These are phyloP conservation scores for Limonius californicus DNA, from an alignment of 1,140 invertebrate genomes.

Conservation along the genomic window DNA sequence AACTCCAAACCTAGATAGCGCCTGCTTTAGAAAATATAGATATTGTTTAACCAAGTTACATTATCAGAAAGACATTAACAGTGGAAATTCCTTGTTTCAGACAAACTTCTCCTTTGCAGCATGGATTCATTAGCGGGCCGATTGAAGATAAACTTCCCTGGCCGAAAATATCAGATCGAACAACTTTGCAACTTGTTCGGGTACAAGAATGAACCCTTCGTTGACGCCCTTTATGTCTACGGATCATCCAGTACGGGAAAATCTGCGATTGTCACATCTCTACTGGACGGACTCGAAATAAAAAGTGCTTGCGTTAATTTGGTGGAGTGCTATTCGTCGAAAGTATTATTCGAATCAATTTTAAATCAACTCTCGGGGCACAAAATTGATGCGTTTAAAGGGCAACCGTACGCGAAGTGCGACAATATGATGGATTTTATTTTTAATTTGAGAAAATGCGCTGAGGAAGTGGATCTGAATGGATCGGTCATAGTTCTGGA, in stretches of 20 bases:
- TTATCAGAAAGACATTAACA: too few relatives aligned
- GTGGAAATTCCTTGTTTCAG: too few relatives aligned
- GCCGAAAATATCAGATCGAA: slow-evolving; percentile 57
- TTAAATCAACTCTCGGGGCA: slow-evolving; percentile 56
- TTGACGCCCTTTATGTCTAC: slow-evolving; percentile 66
- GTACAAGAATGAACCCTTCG: slow-evolving; percentile 55
- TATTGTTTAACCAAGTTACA: too few relatives aligned
- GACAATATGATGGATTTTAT: slow-evolving; percentile 75
- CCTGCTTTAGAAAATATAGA: too few relatives aligned
- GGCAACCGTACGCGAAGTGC: slow-evolving; percentile 52
- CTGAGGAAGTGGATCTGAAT: slow-evolving; percentile 41
- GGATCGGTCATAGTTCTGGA: slow-evolving; percentile 68
- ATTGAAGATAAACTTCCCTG: slow-evolving; percentile 49
- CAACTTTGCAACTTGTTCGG: slow-evolving; percentile 59
- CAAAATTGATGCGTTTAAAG: slow-evolving; percentile 41
- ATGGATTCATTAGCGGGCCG: slow-evolving; percentile 5
- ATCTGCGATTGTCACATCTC: slow-evolving; percentile 58
- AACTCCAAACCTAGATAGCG: too few relatives aligned
- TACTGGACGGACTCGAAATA: slow-evolving; percentile 58
- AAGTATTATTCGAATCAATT: slow-evolving; percentile 74
- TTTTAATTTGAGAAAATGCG: slow-evolving; percentile 51
- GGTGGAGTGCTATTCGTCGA: slow-evolving; percentile 72
- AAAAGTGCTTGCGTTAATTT: slow-evolving; percentile 71
- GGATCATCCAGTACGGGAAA: slow-evolving; percentile 81
- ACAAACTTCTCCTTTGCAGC: neutral